phyloP scores from a whole-genome alignment of 2,113 vertebrate genomes.

The Brachyhypopomus gauderio region DNA sequence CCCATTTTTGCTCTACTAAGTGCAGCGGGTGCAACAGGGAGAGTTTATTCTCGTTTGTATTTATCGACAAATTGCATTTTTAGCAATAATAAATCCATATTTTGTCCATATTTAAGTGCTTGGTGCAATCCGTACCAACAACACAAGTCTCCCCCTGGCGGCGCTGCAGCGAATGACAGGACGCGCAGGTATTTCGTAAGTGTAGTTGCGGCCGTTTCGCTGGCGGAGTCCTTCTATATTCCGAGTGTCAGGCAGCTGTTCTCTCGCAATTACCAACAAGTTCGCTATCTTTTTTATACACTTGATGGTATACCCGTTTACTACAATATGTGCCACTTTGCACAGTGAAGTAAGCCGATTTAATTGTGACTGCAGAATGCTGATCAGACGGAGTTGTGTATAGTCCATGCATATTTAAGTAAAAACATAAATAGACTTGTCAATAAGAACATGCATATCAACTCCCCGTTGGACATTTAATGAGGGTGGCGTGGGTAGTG shows the following conservation, averaged over 20 bases:
- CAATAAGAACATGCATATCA: too few species aligned
- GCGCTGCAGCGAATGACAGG: conserved; percentile 9
- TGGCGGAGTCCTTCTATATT: conserved; percentile 11
- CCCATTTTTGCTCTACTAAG: conserved; percentile 47
- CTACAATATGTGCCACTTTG: background rate
- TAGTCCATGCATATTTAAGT: too few species aligned
- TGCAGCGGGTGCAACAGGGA: conserved; percentile 34
- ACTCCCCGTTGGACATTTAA: too few species aligned
- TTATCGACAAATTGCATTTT: conserved; percentile 46
- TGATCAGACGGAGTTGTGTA: background rate
- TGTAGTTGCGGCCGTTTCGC: conserved; percentile 47
- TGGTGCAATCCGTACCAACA: conserved; percentile 66
- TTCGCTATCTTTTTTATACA: background rate
- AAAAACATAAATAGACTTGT: too few species aligned
- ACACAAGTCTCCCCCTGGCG: conserved; percentile 70
- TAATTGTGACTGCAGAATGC: background rate
- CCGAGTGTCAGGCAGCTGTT: conserved; percentile 1
- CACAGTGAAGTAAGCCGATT: background rate
- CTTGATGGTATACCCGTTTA: background rate
- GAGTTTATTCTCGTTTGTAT: conserved; percentile 55
- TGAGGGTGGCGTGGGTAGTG: too few species aligned
- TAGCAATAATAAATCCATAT: conserved; percentile 73
- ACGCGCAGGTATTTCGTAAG: conserved; percentile 55
- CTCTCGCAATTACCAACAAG: background rate
- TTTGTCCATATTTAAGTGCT: conserved; percentile 74